Base-by-base conservation (phyloP, 1,140 invertebrate species). In the Hylaeus volcanicus region DNA sequence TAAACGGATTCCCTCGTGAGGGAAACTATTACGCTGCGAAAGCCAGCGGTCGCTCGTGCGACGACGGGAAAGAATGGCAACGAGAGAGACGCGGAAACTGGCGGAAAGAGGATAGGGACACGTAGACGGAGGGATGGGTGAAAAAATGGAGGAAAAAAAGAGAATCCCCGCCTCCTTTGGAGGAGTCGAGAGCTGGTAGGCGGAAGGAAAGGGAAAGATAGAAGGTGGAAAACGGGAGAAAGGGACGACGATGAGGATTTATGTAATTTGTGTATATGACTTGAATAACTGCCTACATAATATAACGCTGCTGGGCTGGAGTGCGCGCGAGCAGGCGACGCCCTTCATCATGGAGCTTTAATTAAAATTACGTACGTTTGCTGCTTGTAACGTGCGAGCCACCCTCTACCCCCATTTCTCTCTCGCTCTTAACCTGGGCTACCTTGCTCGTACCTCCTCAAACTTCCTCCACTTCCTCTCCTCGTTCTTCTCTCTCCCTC, bases 331-430 rank as follows among this genome's bases (percentile, higher is more conserved):
- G 89, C 85, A 84, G 87, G 87, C 88, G 88, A 91, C 88, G 91
- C 90, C 86, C 86, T 91, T 84, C 89, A 87, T 89, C 89, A 84
- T 88, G 88, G 83, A 85, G 88, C 87, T 93, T 92, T 92, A 93
- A 93, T 93, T 93, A 93, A 93, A 93, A 93, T 93, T 93, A 93
- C 91, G 89, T 91, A 88, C 88, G 88, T 90, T 91, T 89, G 85
- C 86, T 79, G 85, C 82, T 86, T 87, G 86, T 90, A 88, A 90
- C 89, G 83, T 84, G 85, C 68, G 65, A 63, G 56, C 73, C 48
- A 63, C 63, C n/a, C 45, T 55, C 45, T 37, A 3, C 14, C 55
- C 65, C 39, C 11, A 43, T 15, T 51, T 3, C 8, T 14, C 37
- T 26, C 12, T 48, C 14, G 0, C 12, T 12, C 26, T 39, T 77